Evolutionary conservation across 2,888 invertebrate genomes (phyloP).

Genomic region (Sphecodes monilicornis): DNA sequence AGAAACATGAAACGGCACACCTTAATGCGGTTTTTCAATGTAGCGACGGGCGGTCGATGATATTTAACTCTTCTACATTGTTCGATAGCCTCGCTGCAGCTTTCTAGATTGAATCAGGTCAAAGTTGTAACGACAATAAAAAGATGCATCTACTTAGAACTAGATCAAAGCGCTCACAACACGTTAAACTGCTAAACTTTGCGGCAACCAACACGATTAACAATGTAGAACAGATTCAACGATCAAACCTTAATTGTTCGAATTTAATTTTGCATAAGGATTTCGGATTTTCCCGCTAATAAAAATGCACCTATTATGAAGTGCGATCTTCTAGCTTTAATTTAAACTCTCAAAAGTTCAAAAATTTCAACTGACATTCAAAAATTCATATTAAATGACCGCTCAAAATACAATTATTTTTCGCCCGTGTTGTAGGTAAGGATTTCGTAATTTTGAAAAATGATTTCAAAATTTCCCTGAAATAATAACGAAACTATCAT

Average conservation of each 20-base stretch:
- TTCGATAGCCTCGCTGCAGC: not conserved
- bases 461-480: too few species aligned
- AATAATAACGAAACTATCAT: too few species aligned
- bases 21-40: not conserved
- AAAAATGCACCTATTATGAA: too few species aligned
- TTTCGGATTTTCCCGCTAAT: too few species aligned
- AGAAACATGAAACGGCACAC: not conserved
- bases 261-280: too few species aligned
- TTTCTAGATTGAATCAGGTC: not conserved
- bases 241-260: not conserved
- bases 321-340: too few species aligned
- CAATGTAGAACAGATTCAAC: not conserved
- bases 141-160: not conserved
- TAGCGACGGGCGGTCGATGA: constrained; percentile 1
- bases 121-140: not conserved
- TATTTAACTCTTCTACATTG: not conserved
- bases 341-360: too few species aligned
- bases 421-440: too few species aligned
- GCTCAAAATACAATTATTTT: too few species aligned
- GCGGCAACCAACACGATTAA: not conserved
- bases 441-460: too few species aligned
- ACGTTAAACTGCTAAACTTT: not conserved
- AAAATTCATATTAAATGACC: too few species aligned
- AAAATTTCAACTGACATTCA: too few species aligned
- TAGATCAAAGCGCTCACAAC: not conserved